These are phyloP conservation scores for Micrasema minimum DNA, from an alignment of 1,140 invertebrate species.

Conservation along the genomic window DNA sequence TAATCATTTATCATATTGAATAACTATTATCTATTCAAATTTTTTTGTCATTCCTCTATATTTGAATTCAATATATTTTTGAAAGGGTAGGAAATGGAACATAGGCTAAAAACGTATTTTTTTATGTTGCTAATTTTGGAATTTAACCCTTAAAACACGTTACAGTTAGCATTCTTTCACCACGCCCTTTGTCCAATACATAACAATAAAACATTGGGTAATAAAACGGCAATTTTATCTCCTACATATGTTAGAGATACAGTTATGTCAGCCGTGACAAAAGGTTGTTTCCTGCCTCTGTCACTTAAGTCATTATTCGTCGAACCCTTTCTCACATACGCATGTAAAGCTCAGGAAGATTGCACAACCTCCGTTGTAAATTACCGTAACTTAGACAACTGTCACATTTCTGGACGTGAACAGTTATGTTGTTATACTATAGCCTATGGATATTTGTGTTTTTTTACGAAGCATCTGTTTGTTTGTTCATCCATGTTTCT, in stretches of 20 bases:
- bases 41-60: too few species aligned
- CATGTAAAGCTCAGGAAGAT: slow-evolving; percentile 31
- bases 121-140: too few species aligned
- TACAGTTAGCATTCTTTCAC: not conserved
- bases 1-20: too few species aligned
- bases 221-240: slow-evolving; percentile 25
- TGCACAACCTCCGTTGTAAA: slow-evolving; percentile 45
- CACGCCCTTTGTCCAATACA: not conserved
- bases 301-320: slow-evolving; percentile 19
- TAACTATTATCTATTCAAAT: too few species aligned
- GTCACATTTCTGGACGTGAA: slow-evolving; percentile 19
- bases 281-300: slow-evolving; percentile 42
- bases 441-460: slow-evolving; percentile 1
- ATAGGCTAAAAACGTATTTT: too few species aligned
- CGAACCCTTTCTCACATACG: slow-evolving; percentile 42
- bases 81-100: too few species aligned
- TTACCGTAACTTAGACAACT: slow-evolving; percentile 38
- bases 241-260: slow-evolving; percentile 13
- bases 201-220: not conserved
- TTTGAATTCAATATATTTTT: too few species aligned
- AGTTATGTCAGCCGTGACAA: slow-evolving; percentile 24
- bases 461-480: slow-evolving; percentile 22
- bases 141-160: too few species aligned
- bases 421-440: slow-evolving; percentile 11
- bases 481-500: not conserved